A percentile compares a stretch with the other conserved stretches of the same genome.
Conservation (phyloP, 1,140 invertebrate species). For the Capitella teleta region DNA sequence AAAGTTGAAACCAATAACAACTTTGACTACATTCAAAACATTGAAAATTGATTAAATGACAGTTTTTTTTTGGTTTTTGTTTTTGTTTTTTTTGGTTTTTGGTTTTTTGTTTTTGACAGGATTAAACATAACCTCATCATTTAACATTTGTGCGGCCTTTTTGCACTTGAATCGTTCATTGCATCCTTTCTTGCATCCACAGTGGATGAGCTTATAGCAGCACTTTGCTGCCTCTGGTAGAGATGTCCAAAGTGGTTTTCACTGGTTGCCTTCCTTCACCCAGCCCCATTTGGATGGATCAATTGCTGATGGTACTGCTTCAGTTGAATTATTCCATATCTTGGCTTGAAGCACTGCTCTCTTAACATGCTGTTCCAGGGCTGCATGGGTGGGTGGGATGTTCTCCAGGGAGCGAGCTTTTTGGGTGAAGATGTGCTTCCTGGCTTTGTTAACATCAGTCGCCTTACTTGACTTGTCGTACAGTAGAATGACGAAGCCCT, state of each 20-base stretch:
- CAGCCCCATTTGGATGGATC: neutral
- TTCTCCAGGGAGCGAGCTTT: neutral
- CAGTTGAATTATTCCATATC: neutral
- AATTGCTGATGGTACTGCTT: neutral
- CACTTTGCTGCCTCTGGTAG: neutral
- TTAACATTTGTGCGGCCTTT: neutral
- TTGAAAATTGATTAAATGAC: no score
- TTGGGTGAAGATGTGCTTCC: slow-evolving; percentile 7
- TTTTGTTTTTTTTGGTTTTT: no score
- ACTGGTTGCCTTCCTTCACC: neutral
- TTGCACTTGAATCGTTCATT: neutral
- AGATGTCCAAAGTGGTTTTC: neutral
- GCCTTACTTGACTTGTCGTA: slow-evolving; percentile 13
- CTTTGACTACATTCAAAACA: no score
- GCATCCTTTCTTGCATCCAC: neutral
- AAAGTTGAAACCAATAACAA: no score
- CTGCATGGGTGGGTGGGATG: no score
- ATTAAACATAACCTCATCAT: no score
- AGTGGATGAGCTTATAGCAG: neutral
- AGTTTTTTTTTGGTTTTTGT: no score
- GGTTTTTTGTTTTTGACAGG: no score
- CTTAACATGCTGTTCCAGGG: neutral
- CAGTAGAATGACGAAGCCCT: slow-evolving; percentile 15
- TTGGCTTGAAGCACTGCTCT: neutral
- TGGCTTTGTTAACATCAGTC: slow-evolving; percentile 12